Evolutionary conservation across 2,797 vertebrate genomes (phyloP).

Genomic region (Miichthys miiuy): DNA sequence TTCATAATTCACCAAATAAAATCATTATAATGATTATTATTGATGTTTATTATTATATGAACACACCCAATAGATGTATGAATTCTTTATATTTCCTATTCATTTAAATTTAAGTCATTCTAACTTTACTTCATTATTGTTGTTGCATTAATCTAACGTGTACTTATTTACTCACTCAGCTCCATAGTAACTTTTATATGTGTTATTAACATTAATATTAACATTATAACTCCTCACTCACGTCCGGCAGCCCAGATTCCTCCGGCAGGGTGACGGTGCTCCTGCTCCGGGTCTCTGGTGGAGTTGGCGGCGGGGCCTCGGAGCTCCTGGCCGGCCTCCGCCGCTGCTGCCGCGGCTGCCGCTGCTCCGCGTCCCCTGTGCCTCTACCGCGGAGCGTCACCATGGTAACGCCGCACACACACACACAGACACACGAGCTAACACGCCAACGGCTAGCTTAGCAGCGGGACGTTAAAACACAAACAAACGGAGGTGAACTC

Average conservation of each 20-base stretch:
- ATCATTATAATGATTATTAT: too few species aligned
- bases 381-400: slow-evolving; percentile 39
- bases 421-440: neutral
- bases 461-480: neutral
- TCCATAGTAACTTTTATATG: too few species aligned
- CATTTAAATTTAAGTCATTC: too few species aligned
- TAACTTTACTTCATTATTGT: too few species aligned
- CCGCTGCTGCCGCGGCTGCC: neutral
- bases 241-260: neutral
- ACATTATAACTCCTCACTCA: slow-evolving; percentile 23
- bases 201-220: too few species aligned
- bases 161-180: too few species aligned
- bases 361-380: slow-evolving; percentile 1
- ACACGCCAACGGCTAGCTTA: neutral
- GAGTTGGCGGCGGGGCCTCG: neutral
- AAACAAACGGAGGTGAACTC: accelerated
- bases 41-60: too few species aligned
- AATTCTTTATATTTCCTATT: too few species aligned
- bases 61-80: too few species aligned
- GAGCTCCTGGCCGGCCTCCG: neutral
- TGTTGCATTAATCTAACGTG: too few species aligned
- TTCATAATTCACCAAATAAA: too few species aligned
- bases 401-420: slow-evolving; percentile 53
- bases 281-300: neutral
- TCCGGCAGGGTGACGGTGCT: accelerated